Conservation (phyloP, 1,140 invertebrate species). For the Habropoda laboriosa region DNA sequence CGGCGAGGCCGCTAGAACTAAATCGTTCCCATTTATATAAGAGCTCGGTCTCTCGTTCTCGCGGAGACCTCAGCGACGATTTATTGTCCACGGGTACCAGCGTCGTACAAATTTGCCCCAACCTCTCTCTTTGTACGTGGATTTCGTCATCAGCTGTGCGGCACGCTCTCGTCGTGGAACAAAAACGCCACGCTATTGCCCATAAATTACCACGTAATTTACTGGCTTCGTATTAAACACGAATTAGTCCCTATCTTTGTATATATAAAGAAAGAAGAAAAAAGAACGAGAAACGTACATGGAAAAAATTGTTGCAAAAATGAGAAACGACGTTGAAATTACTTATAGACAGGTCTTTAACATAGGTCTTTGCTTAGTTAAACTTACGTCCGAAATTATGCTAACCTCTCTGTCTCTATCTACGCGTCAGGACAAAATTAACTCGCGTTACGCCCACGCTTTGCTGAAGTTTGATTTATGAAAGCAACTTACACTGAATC, state of each 20-base stretch:
- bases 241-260: constrained; percentile 16
- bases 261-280: too few species aligned
- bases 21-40: constrained; percentile 66
- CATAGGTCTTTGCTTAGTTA: too few species aligned
- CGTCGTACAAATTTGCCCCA: constrained; percentile 14
- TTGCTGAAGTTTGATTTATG: neutral
- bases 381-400: neutral
- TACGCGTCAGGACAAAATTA: too few species aligned
- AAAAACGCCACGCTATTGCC: neutral
- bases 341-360: too few species aligned
- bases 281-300: too few species aligned
- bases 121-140: too few species aligned
- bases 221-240: neutral
- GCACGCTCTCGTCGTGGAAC: neutral
- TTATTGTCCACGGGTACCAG: constrained; percentile 25
- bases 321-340: too few species aligned
- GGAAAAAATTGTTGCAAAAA: too few species aligned
- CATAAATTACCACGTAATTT: constrained; percentile 8
- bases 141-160: neutral
- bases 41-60: constrained; percentile 33
- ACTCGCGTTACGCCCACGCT: neutral
- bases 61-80: constrained; percentile 22
- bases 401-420: too few species aligned
- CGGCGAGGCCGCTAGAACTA: constrained; percentile 54
- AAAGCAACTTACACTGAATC: too few species aligned